phyloP scores from a whole-genome alignment of 2,888 invertebrate species.

The Cerastoderma edule region DNA sequence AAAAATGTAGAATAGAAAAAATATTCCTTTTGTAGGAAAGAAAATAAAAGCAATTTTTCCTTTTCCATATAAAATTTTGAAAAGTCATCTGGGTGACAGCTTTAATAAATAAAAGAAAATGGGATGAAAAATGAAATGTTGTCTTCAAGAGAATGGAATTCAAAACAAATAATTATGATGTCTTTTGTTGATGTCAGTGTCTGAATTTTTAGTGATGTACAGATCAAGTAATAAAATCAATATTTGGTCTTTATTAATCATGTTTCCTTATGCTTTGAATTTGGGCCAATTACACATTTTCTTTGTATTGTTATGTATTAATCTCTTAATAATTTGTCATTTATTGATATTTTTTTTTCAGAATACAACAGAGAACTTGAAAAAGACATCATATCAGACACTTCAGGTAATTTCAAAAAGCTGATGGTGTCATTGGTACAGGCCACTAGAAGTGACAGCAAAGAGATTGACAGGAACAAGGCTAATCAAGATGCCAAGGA shows the following conservation, averaged over 20 bases:
- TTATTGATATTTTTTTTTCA: conserved; percentile 50
- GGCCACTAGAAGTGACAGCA: conserved; percentile 86
- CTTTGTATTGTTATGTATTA: no score
- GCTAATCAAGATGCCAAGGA: conserved; percentile 82
- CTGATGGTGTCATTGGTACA: conserved; percentile 81
- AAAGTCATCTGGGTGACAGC: no score
- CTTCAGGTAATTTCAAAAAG: conserved; percentile 83
- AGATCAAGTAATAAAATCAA: no score
- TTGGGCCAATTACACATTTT: no score
- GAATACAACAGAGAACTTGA: conserved; percentile 82
- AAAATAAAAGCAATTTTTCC: no score
- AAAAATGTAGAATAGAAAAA: no score
- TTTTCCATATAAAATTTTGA: no score
- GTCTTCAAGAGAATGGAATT: not conserved
- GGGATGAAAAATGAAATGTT: not conserved
- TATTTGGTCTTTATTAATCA: no score
- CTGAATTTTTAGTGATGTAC: not conserved
- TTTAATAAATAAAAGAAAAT: not conserved
- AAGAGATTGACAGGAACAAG: conserved; percentile 80
- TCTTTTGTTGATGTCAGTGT: not conserved
- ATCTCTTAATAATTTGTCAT: not conserved
- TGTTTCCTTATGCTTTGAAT: no score
- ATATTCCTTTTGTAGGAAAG: no score
- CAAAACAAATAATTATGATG: not conserved
- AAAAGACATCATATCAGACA: conserved; percentile 83